phyloP scores from a whole-genome alignment of 2,888 invertebrate genomes.

The Mechanitis messenoides region DNA sequence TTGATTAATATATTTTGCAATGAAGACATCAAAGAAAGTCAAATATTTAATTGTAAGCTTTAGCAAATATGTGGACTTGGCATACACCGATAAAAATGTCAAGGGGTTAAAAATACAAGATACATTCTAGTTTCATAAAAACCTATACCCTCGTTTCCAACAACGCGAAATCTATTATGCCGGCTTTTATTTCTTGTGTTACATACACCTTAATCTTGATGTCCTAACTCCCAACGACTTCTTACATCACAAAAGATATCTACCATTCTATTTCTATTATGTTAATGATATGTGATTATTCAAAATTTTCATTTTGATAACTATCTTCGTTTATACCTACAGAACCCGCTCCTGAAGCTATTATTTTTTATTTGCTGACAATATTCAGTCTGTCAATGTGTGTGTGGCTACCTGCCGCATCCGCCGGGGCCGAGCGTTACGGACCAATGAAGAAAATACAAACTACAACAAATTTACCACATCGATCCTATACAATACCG shows the following conservation, averaged over 20 bases:
- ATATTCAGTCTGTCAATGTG: slow-evolving; percentile 49
- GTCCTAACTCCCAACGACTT: neutral
- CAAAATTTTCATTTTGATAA: slow-evolving; percentile 12
- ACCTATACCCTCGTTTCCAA: neutral
- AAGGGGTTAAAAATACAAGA: neutral
- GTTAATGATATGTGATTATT: slow-evolving; percentile 5
- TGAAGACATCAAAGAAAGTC: too few species aligned
- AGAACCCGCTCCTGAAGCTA: slow-evolving; percentile 35
- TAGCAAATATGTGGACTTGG: neutral
- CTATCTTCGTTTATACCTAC: slow-evolving; percentile 26
- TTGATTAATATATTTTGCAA: too few species aligned
- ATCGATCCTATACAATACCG: slow-evolving; percentile 54
- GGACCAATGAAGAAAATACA: slow-evolving; percentile 46
- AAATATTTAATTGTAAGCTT: too few species aligned
- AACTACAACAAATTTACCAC: slow-evolving; percentile 40
- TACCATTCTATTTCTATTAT: neutral
- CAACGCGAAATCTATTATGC: neutral
- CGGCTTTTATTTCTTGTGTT: neutral
- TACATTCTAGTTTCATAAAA: slow-evolving; percentile 1
- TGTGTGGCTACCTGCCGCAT: slow-evolving; percentile 67
- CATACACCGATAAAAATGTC: neutral
- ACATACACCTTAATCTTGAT: neutral
- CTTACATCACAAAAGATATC: neutral
- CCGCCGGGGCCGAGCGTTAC: slow-evolving; percentile 39
- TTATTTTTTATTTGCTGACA: slow-evolving; percentile 42